Conservation (phyloP, 2,888 invertebrate species). For the Colostygia pectinataria region DNA sequence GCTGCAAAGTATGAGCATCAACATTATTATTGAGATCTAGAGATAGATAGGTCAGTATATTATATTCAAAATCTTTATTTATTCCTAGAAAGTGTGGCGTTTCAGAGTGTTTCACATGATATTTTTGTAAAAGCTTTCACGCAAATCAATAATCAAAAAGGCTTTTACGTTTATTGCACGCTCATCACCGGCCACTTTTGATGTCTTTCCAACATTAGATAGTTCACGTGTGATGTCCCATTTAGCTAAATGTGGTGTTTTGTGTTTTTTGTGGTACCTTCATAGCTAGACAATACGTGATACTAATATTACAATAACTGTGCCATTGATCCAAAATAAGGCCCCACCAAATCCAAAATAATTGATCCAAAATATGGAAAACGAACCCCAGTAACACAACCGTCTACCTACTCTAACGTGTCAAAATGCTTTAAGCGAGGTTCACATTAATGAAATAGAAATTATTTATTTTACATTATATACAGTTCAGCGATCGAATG, state of each 20-base stretch:
- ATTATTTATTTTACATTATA: no score
- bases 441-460: no score
- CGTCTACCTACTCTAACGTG: no score
- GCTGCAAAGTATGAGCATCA: slow-evolving; percentile 35
- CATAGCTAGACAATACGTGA: no score
- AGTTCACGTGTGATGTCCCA: slow-evolving; percentile 34
- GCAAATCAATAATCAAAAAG: slow-evolving; percentile 40
- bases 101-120: slow-evolving; percentile 55
- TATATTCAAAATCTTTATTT: slow-evolving; percentile 29
- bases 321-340: no score
- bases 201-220: slow-evolving; percentile 77
- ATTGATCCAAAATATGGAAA: no score
- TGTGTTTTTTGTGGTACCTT: slow-evolving; percentile 6
- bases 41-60: slow-evolving; percentile 73
- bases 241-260: slow-evolving; percentile 3
- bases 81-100: slow-evolving; percentile 49
- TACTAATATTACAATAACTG: no score
- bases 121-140: slow-evolving; percentile 50
- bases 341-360: no score
- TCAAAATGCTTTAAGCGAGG: no score
- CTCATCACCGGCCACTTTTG: slow-evolving; percentile 60
- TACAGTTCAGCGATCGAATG: no score
- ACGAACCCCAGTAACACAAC: no score
- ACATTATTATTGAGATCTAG: slow-evolving; percentile 32
- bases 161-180: slow-evolving; percentile 56